Evolutionary conservation across 2,797 vertebrate species (phyloP).

Genomic region (Pangasius djambal): DNA sequence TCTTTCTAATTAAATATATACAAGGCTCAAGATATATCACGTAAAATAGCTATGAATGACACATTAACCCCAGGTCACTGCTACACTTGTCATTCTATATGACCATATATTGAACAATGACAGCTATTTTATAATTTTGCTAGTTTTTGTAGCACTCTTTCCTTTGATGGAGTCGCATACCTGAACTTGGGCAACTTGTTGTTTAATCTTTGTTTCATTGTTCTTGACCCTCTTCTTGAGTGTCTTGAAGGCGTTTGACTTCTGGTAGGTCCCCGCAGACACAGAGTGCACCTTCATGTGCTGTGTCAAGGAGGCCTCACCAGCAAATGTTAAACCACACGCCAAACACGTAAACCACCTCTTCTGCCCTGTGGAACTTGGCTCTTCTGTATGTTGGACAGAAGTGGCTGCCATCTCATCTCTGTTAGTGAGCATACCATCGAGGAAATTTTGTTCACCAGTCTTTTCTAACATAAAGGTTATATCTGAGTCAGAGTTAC

Average conservation of each 20-base stretch:
- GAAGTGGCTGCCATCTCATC: conserved; percentile 2
- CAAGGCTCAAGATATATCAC: conserved; percentile 15
- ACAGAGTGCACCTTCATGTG: conserved; percentile 38
- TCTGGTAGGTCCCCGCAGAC: neutral
- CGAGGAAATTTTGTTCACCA: conserved; percentile 10
- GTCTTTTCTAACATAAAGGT: neutral
- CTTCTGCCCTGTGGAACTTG: neutral
- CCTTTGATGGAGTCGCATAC: conserved; percentile 37
- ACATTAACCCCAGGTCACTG: conserved; percentile 21
- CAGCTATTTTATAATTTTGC: conserved; percentile 15
- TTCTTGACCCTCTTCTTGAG: conserved; percentile 28
- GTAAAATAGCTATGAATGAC: conserved; percentile 24
- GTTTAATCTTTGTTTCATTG: conserved; percentile 37
- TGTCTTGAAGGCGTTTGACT: neutral
- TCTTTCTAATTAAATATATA: conserved; percentile 30
- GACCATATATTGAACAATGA: conserved; percentile 23
- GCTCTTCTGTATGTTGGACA: conserved; percentile 18
- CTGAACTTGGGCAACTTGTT: conserved; percentile 29
- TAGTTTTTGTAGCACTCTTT: conserved; percentile 28
- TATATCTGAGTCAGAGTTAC: conserved; percentile 14
- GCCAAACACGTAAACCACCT: conserved; percentile 11
- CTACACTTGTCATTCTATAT: conserved; percentile 11
- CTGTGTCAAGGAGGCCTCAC: conserved; percentile 8
- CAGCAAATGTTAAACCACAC: conserved; percentile 31
- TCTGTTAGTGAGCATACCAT: neutral